Evolutionary conservation across 2,797 vertebrate genomes (phyloP).

Genomic region (Mionectes olivaceus): DNA sequence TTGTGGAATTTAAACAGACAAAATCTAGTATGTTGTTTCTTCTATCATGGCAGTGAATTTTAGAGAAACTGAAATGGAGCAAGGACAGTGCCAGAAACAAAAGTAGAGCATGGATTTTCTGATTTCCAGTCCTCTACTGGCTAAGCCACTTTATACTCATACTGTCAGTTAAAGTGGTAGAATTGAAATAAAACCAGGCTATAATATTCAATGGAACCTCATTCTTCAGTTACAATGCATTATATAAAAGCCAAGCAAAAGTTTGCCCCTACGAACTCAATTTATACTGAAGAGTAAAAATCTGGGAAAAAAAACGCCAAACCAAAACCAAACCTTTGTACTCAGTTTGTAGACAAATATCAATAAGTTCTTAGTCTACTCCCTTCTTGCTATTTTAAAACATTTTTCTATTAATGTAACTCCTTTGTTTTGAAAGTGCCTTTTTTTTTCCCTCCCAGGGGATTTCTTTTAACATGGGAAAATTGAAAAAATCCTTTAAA

Average conservation of each 20-base stretch:
- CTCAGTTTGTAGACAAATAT: background rate
- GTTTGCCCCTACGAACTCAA: background rate
- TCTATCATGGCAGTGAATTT: background rate
- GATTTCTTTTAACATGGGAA: constrained; percentile 28
- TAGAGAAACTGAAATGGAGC: background rate
- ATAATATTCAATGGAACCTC: background rate
- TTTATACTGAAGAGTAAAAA: background rate
- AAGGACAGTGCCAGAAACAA: background rate
- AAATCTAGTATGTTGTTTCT: background rate
- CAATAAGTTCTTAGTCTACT: background rate
- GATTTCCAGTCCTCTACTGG: background rate
- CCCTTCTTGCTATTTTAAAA: background rate
- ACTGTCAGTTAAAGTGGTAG: background rate
- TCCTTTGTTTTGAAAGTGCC: background rate
- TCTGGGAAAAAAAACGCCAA: fast-evolving
- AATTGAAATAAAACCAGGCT: background rate
- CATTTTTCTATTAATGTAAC: constrained; percentile 17
- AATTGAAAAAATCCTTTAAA: background rate
- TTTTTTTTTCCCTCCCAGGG: background rate
- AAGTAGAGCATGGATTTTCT: background rate
- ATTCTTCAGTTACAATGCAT: background rate
- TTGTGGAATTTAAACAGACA: background rate
- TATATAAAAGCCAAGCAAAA: background rate
- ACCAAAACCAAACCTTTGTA: background rate
- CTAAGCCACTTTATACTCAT: background rate